Base-by-base conservation (phyloP, 2,113 vertebrate species). In the Aleadryas rufinucha region DNA sequence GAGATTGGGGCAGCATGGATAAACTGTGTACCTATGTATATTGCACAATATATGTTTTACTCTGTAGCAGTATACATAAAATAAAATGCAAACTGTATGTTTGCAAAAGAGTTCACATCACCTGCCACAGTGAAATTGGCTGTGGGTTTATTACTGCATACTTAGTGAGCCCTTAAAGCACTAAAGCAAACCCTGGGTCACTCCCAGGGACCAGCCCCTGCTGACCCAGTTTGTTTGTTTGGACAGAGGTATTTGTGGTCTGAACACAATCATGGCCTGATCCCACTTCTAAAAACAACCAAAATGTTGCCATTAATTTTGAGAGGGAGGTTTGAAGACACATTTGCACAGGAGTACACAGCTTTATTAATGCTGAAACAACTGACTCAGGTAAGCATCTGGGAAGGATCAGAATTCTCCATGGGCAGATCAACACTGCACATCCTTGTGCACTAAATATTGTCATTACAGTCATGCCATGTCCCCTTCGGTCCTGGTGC, bases 381-480 rank as follows among this genome's bases (percentile, higher is more conserved):
- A 69, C 17, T 16, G 49, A 82, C 27, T 37, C 53, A 44, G 27
- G 45, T 23, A 72, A 80, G 59, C 66, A 42, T 35, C 56, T 59
- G 41, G 18, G 47, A 54, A 71, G 54, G 54, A 45, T 63, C 45
- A 54, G 52, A 66, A 80, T 72, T 60, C 24, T 42, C 35, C 13
- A 24, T 0, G 1, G 23, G 35, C 42, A 41, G 31, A 78, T 27
- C 33, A 42, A 39, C 30, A 7, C 45, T 17, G 42, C 28, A 24
- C n/a, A 27, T 35, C n/a, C 45, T 27, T 3, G 0, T 13, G 31
- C 18, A 11, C 31, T 33, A 28, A 52, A 31, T 23, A 24, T 16
- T 65, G 52, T 14, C 63, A 8, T 24, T 26, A 14, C 12, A 30
- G 80, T 7, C 0, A 2, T 30, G 31, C 39, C 69, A 24, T 0